Base-by-base conservation (phyloP, 92 coral and sea anemone species). In the Epizoanthus rinbou region DNA sequence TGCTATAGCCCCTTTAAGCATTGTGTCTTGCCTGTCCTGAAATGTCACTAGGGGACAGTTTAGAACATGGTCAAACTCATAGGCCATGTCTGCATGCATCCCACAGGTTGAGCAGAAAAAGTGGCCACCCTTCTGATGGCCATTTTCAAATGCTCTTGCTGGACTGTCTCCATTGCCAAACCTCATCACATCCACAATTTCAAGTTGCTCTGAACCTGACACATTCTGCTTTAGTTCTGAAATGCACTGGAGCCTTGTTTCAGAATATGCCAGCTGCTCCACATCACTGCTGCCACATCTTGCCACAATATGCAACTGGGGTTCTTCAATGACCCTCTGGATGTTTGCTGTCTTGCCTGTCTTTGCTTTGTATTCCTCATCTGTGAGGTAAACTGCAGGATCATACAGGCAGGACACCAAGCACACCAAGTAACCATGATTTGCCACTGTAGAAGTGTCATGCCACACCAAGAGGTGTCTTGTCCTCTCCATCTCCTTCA, bases 71-170 rank as follows among this genome's bases (percentile, higher is more conserved):
- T 75, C 85, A 19, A 88, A 75, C 23, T 59, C 85, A 57, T 85
- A 41, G 9, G 80, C 80, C 85, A 70, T 70, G 81, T 71, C 75
- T 31, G 74, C 31, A 64, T 79, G 85, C 6, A 84, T 71, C 9
- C 76, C 88, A 89, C 85, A 81, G 52, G 84, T n/a, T 9, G 86
- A 72, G 47, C 84, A 89, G 57, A 74, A 85, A 45, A 56, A 85
- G 88, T 86, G 59, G 10, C 89, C 87, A 31, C 92, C 86, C 59
- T 89, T 85, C 35, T 85, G 92, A 31, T 89, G 89, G 57, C 92
- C 84, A 54, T 70, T 63, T 31, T 86, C 87, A 74, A 79, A 75
- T 50, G 83, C 82, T 45, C 90, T 57, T 57, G 88, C 80, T 37
- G 90, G 92, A 37, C n/a, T 86, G 80, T 89, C 90, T 21, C 87